phyloP scores from a whole-genome alignment of 2,797 vertebrate genomes.

The Pyrocephalus nanus region DNA sequence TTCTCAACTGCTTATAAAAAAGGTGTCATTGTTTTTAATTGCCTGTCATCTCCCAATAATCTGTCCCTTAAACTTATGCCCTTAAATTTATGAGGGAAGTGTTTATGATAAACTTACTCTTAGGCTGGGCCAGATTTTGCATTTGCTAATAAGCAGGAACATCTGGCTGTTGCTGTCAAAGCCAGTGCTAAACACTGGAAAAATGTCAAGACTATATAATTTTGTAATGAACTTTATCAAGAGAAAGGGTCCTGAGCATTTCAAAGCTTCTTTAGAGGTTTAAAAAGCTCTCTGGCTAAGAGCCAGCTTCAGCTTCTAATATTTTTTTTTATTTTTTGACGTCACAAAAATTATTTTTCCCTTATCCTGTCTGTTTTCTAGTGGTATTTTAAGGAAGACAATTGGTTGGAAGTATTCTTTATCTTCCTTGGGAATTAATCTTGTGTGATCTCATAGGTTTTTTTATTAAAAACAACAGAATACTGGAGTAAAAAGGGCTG shows the following conservation, averaged over 20 bases:
- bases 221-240: neutral
- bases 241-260: neutral
- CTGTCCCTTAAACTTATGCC: neutral
- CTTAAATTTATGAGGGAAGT: neutral
- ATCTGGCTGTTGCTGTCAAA: neutral
- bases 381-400: neutral
- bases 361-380: neutral
- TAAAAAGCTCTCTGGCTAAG: neutral
- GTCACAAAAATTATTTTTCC: neutral
- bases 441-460: neutral
- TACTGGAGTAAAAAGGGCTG: neutral
- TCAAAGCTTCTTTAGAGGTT: neutral
- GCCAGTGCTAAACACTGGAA: neutral
- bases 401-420: neutral
- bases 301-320: neutral
- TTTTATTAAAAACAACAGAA: neutral
- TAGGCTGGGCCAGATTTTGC: neutral
- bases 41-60: neutral
- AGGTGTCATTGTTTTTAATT: neutral
- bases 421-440: neutral
- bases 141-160: neutral
- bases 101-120: neutral
- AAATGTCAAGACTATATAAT: neutral
- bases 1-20: neutral
- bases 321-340: neutral